These are phyloP conservation scores for Drosophila helvetica DNA, from an alignment of 2,888 invertebrate species.

Conservation along the genomic window DNA sequence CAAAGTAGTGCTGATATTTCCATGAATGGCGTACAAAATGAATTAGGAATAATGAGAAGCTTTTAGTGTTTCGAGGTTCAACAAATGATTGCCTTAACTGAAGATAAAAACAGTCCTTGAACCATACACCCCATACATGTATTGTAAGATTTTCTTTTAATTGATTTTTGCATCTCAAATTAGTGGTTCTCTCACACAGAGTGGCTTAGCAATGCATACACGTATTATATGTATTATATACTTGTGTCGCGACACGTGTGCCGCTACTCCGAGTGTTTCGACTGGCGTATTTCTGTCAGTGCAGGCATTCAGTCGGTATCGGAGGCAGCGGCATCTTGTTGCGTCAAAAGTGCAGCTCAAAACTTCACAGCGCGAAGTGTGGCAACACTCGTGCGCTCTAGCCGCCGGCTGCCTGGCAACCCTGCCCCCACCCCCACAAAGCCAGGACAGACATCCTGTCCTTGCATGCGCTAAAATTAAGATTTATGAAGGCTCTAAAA, in stretches of 20 bases:
- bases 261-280: not conserved
- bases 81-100: no score
- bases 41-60: no score
- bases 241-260: not conserved
- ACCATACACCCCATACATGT: no score
- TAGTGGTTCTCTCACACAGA: no score
- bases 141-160: no score
- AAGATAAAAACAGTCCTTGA: no score
- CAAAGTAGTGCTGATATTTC: no score
- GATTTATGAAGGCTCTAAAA: conserved; percentile 80
- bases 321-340: conserved; percentile 58
- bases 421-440: conserved; percentile 3
- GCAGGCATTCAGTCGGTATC: conserved; percentile 23
- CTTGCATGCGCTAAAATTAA: conserved; percentile 78
- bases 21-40: no score
- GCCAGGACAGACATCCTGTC: conserved; percentile 56
- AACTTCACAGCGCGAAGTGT: conserved; percentile 79
- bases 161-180: no score
- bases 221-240: no score
- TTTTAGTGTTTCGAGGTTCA: no score
- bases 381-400: conserved; percentile 32
- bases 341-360: conserved; percentile 79
- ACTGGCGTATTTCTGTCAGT: not conserved
- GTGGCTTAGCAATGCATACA: no score
- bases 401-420: conserved; percentile 18